Evolutionary conservation across 2,797 vertebrate genomes (phyloP).

Genomic region (Sebastes nivosus): DNA sequence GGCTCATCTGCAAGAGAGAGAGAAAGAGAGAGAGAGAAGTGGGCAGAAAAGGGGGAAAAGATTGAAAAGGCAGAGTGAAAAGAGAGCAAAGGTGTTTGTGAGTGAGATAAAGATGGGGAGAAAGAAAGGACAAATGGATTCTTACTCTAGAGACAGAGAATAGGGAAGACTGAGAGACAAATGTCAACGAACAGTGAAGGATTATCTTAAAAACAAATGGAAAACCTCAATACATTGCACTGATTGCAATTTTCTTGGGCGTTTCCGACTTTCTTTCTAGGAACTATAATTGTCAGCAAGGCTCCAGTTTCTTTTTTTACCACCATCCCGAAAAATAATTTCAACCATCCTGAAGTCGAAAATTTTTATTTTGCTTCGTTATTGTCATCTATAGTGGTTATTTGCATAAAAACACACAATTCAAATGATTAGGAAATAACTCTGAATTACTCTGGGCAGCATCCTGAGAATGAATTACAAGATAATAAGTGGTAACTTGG

Average conservation of each 20-base stretch:
- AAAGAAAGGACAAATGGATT: neutral
- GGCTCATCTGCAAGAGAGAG: slow-evolving; percentile 69
- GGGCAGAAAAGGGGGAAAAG: slow-evolving; percentile 13
- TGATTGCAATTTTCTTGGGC: too few species aligned
- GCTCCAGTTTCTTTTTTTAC: too few species aligned
- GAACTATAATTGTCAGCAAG: too few species aligned
- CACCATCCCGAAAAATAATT: too few species aligned
- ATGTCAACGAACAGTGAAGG: neutral
- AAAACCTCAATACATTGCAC: neutral
- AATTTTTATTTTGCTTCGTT: rapidly evolving
- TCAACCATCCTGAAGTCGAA: too few species aligned
- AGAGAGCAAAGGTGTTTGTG: slow-evolving; percentile 1
- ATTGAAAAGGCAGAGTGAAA: neutral
- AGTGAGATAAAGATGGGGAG: neutral
- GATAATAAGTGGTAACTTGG: too few species aligned
- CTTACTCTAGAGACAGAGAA: neutral
- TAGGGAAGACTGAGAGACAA: neutral
- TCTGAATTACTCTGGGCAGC: too few species aligned
- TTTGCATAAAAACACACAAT: too few species aligned
- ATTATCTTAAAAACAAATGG: neutral
- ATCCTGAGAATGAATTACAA: rapidly evolving
- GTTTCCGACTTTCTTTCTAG: too few species aligned
- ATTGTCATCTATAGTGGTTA: too few species aligned
- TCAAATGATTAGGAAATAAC: too few species aligned
- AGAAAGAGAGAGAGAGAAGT: slow-evolving; percentile 28